These are phyloP conservation scores for Sycophila sp. DNA, from an alignment of 1,140 invertebrate species.

Conservation along the genomic window DNA sequence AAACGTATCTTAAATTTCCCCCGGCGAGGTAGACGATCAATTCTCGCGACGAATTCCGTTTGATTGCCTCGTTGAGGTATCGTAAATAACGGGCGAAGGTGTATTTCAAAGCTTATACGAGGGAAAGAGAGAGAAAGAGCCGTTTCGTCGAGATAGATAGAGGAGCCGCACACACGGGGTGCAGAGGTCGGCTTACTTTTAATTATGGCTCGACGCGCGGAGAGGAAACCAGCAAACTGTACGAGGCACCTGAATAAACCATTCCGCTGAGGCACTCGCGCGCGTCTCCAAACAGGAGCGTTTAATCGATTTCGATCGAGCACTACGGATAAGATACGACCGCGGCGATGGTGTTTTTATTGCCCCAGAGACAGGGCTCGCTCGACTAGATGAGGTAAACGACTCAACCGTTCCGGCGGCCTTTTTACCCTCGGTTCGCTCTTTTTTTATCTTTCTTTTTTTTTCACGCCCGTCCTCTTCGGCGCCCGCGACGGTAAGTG, in stretches of 20 bases:
- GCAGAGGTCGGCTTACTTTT: slow-evolving; percentile 48
- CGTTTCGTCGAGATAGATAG: slow-evolving; percentile 28
- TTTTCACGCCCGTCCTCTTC: not conserved
- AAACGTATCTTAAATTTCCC: no score
- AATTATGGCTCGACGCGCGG: slow-evolving; percentile 49
- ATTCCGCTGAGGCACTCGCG: slow-evolving; percentile 15
- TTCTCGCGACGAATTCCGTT: no score
- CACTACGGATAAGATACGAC: slow-evolving; percentile 38
- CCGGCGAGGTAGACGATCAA: no score
- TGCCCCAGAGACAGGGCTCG: not conserved
- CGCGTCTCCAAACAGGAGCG: slow-evolving; percentile 27
- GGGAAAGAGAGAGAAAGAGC: slow-evolving; percentile 15
- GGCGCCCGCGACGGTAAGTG: slow-evolving; percentile 12
- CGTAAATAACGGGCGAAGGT: not conserved
- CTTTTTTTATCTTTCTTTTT: not conserved
- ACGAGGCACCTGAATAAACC: slow-evolving; percentile 52
- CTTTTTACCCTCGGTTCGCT: not conserved
- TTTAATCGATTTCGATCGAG: slow-evolving; percentile 40
- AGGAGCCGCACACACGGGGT: slow-evolving; percentile 39
- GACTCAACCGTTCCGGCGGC: not conserved
- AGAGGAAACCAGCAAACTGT: no score
- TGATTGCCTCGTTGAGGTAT: not conserved
- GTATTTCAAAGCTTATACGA: slow-evolving; percentile 6
- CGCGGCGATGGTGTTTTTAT: slow-evolving; percentile 33
- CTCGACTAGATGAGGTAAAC: slow-evolving; percentile 16